Percentiles rank a stretch among this genome's conserved stretches.
These are phyloP conservation scores for Anguilla pacifica DNA, from an alignment of 2,797 vertebrate genomes.

Conservation along the genomic window DNA sequence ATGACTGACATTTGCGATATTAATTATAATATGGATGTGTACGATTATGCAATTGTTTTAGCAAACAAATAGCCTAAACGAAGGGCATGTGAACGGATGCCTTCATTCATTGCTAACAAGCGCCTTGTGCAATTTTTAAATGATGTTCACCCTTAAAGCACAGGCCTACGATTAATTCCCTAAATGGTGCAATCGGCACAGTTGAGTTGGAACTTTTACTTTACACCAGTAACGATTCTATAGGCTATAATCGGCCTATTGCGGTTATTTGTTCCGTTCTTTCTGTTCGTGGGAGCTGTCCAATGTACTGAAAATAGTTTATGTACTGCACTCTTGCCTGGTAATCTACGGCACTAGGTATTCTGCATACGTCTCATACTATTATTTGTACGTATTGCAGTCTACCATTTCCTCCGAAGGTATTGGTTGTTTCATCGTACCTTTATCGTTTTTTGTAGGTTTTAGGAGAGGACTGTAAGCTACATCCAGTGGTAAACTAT, in stretches of 20 bases:
- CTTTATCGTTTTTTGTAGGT: background rate
- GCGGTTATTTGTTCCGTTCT: background rate
- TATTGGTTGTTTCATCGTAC: background rate
- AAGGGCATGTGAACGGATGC: background rate
- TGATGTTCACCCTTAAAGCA: background rate
- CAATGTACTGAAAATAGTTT: slow-evolving; percentile 57
- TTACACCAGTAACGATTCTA: background rate
- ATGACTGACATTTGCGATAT: background rate
- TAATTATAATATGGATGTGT: background rate
- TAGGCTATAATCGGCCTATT: background rate
- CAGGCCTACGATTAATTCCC: background rate
- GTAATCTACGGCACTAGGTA: background rate
- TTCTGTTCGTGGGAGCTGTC: slow-evolving; percentile 55
- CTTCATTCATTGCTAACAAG: background rate
- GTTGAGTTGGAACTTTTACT: background rate
- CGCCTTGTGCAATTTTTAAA: background rate
- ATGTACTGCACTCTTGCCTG: background rate
- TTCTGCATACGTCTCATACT: background rate
- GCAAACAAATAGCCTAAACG: background rate
- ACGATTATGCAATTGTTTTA: background rate
- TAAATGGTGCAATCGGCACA: background rate
- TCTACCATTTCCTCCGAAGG: background rate
- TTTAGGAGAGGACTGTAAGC: background rate
- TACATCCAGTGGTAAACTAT: slow-evolving; percentile 10
- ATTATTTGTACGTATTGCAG: background rate